These are phyloP conservation scores for Diplodus sargus DNA, from an alignment of 2,797 vertebrate species.

Conservation along the genomic window DNA sequence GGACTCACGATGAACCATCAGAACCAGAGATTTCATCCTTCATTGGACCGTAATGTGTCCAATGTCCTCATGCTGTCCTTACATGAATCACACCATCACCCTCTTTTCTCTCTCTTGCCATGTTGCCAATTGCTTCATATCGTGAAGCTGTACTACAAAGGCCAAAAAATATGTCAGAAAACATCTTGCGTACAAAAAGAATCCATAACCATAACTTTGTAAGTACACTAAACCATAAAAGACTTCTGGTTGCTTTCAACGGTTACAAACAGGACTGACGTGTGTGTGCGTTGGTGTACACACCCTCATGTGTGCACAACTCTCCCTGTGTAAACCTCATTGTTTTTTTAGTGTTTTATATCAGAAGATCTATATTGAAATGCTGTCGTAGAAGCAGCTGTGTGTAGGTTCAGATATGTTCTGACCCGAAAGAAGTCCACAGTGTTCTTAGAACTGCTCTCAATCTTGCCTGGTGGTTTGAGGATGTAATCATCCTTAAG, in stretches of 20 bases:
- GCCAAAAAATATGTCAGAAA: not conserved
- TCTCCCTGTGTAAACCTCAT: constrained; percentile 2
- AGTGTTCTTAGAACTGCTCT: constrained; percentile 3
- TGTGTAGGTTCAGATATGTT: not conserved
- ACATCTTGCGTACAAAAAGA: not conserved
- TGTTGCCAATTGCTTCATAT: too few relatives aligned
- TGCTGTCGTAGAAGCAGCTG: not conserved
- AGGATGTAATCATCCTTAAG: constrained; percentile 15
- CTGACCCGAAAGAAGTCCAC: not conserved
- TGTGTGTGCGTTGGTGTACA: constrained; percentile 1
- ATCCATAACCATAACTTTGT: not conserved
- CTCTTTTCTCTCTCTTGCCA: not conserved
- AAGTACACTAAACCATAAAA: not conserved
- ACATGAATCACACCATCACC: not conserved
- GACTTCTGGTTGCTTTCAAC: not conserved
- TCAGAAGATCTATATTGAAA: not conserved
- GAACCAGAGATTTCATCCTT: not conserved
- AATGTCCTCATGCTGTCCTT: too few relatives aligned
- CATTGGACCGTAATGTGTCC: not conserved
- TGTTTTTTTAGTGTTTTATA: constrained; percentile 29
- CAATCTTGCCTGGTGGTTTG: not conserved
- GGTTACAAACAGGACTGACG: not conserved
- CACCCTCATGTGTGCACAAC: constrained; percentile 5
- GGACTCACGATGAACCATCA: not conserved
- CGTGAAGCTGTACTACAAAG: not conserved